Evolutionary conservation across 2,888 invertebrate genomes (phyloP), one percentile per base, ranked within the genome.

Genomic region (Sabatieria punctata): DNA sequence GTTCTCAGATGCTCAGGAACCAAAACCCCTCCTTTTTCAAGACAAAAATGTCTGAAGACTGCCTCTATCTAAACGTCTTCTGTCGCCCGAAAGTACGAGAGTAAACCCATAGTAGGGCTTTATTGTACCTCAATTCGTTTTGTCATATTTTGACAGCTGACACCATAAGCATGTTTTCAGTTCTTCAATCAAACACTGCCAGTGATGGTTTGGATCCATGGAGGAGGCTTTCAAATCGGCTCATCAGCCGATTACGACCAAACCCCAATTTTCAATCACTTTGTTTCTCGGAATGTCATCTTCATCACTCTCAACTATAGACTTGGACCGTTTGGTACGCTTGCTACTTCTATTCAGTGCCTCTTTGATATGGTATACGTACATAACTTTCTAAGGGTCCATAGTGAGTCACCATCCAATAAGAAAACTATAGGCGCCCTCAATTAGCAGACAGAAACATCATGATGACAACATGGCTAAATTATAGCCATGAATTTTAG

Each of bases 141-240:
- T 15, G n/a, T 41, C 35, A 8, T 25, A 11, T 15, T 21, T n/a
- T 23, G 13, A 35, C n/a, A n/a, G n/a, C 30, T 19, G 30, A 38
- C 42, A 13, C 15, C 36, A 18, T 13, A 13, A 13, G 42, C 22
- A 25, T 15, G n/a, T 19, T 30, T 38, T 41, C 33, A 60, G 52
- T 61, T 58, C 51, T 58, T 57, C 27, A 63, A 63, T 50, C 59
- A 60, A 49, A 60, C 58, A 39, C 88, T 80, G 68, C 83, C 91
- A 0, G 88, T 91, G 1, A 85, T 93, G 82, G 76, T 93, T 45
- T 88, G 88, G 68, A 85, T 93, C 55, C 91, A 93, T 66, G 91
- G 88, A 0, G 91, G 91, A 0, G 83, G 86, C 65, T 91, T 86
- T 68, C 76, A 78, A 35, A 78, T 79, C 43, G 91, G 91, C 13